Percentiles rank a stretch among this genome's conserved stretches.
These are phyloP conservation scores for Eupithecia centaureata DNA, from an alignment of 2,888 invertebrate species.

Conservation along the genomic window DNA sequence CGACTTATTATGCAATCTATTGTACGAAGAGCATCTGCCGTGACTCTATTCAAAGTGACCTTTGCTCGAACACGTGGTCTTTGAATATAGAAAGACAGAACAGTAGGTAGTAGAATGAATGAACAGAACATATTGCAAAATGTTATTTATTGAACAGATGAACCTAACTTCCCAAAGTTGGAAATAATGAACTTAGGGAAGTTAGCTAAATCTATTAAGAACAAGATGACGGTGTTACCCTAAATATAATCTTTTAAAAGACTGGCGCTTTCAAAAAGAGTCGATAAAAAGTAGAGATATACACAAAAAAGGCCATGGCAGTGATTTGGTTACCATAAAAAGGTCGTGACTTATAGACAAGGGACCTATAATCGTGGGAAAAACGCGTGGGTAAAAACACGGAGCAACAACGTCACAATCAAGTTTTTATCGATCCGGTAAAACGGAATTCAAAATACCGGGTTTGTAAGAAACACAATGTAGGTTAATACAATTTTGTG, in stretches of 20 bases:
- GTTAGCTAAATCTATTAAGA: no score
- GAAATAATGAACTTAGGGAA: no score
- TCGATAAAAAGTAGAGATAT: slow-evolving; percentile 28
- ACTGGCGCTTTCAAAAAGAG: background rate
- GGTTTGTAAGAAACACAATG: slow-evolving; percentile 16
- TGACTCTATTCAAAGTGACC: slow-evolving; percentile 72
- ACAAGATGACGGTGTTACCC: background rate
- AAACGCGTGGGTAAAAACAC: slow-evolving; percentile 57
- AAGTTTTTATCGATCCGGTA: slow-evolving; percentile 63
- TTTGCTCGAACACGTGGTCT: slow-evolving; percentile 70
- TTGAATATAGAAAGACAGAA: slow-evolving; percentile 52
- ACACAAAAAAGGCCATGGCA: slow-evolving; percentile 45
- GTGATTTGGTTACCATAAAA: slow-evolving; percentile 49
- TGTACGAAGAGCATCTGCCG: slow-evolving; percentile 71
- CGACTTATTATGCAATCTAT: slow-evolving; percentile 56
- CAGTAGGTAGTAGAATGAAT: background rate
- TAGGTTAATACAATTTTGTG: slow-evolving; percentile 13
- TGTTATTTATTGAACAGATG: background rate
- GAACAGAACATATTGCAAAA: background rate
- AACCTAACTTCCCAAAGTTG: background rate
- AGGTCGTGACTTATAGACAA: slow-evolving; percentile 59
- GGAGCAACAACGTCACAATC: slow-evolving; percentile 58
- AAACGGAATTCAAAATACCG: slow-evolving; percentile 47
- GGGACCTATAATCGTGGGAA: slow-evolving; percentile 63
- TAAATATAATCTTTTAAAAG: background rate